These are phyloP conservation scores for Dynastes maya DNA, from an alignment of 2,888 invertebrate genomes.

Conservation along the genomic window DNA sequence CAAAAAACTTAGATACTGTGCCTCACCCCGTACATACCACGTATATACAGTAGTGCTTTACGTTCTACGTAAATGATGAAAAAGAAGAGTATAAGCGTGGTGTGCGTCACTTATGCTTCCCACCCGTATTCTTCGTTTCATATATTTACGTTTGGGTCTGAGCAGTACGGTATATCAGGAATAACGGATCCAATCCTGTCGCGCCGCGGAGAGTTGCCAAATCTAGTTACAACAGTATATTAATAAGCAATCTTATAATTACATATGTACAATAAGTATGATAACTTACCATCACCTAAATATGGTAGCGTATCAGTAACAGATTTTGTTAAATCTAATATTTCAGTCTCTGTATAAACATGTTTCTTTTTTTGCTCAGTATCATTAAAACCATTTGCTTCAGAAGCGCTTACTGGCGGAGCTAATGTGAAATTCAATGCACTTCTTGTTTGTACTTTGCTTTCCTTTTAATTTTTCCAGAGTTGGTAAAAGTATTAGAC, in stretches of 20 bases:
- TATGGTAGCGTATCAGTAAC: constrained; percentile 81
- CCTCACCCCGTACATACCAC: too few relatives aligned
- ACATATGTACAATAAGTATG: background rate
- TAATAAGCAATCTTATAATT: constrained; percentile 7
- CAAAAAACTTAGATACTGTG: too few relatives aligned
- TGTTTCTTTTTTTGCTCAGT: background rate
- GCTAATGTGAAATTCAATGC: constrained; percentile 22
- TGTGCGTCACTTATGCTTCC: too few relatives aligned
- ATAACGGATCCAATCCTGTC: too few relatives aligned
- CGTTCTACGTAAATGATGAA: too few relatives aligned
- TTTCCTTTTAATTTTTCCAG: constrained; percentile 47
- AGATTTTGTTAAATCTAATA: constrained; percentile 69
- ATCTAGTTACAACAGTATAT: background rate
- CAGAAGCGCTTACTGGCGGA: constrained; percentile 12
- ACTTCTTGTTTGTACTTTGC: constrained; percentile 12
- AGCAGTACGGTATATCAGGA: too few relatives aligned
- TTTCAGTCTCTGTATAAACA: constrained; percentile 58
- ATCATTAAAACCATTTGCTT: constrained; percentile 34
- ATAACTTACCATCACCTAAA: constrained; percentile 79
- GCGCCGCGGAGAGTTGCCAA: too few relatives aligned
- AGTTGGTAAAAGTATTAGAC: constrained; percentile 61
- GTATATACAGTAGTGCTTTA: too few relatives aligned
- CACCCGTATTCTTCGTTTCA: too few relatives aligned
- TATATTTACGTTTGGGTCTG: too few relatives aligned
- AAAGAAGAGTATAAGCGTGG: too few relatives aligned